Base-by-base conservation (phyloP, 2,797 vertebrate genomes). In the Pseudochirops cupreus region DNA sequence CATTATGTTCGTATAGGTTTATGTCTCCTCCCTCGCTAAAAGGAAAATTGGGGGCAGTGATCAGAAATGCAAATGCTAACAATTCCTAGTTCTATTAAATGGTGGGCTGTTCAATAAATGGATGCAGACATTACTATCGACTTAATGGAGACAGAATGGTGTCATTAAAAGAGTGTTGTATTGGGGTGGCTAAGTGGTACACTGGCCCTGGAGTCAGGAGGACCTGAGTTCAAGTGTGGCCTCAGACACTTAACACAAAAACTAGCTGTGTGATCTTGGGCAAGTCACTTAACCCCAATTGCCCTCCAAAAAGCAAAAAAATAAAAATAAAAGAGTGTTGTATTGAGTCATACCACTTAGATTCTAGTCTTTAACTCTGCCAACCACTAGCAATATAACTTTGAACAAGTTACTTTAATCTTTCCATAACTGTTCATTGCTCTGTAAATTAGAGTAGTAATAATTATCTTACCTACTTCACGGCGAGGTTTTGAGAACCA, bases 41-140 rank as follows among this genome's bases (percentile, higher is more conserved):
- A 90, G 54, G 31, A 92, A 89, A 53, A 96, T 59, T 94, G 29
- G 54, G 31, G 56, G 90, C 96, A 96, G 52, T 59, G 50, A 24
- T 1, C 11, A 91, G 56, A 91, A 94, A 94, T 90, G 46, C 56
- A 46, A 94, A 93, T 21, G 18, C 14, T 91, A 92, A 0, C 46
- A 92, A 94, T 31, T 67, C 3, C 6, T 62, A 18, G 50, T 91
- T 58, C 93, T 58, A 28, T 82, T 46, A 46, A 39, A 87, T 87
- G 24, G 3, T 87, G 21, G 39, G 50, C 74, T 11, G 46, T 9
- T 50, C 9, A 87, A 24, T 50, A 24, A 82, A 50, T 82, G 39
- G 9, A 87, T 46, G 18, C 67, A 39, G n/a, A 46, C 18, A 82
- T 26, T 87, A 50, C 74, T 26, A 0, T 87, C 26, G 46, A 87